Evolutionary conservation across 2,888 invertebrate species (phyloP).

Genomic region (Parelbella ahira): DNA sequence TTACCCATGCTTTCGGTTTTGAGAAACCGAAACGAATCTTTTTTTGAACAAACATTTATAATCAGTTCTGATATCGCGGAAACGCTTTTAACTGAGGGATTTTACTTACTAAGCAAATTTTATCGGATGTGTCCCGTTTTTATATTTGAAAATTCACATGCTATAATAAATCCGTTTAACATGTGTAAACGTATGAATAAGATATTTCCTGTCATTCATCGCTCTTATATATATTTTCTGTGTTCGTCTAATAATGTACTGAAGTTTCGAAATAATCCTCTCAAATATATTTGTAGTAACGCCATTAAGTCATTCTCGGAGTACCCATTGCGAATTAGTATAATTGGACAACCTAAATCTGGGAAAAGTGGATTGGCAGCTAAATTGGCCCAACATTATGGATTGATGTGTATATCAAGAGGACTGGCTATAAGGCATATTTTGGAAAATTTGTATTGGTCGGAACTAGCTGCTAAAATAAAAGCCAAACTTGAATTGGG

Average conservation of each 20-base stretch:
- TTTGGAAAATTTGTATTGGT: constrained; percentile 71
- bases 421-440: constrained; percentile 76
- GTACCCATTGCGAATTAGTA: constrained; percentile 74
- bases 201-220: constrained; percentile 79
- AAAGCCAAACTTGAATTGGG: constrained; percentile 59
- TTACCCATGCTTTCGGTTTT: constrained; percentile 48
- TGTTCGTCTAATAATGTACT: constrained; percentile 62
- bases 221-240: constrained; percentile 82
- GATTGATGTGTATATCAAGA: constrained; percentile 76
- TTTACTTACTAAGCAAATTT: constrained; percentile 83
- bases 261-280: constrained; percentile 77
- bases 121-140: constrained; percentile 84
- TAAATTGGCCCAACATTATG: constrained; percentile 75
- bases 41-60: constrained; percentile 80
- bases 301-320: constrained; percentile 63
- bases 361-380: constrained; percentile 81
- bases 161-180: constrained; percentile 71
- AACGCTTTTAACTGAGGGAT: constrained; percentile 77
- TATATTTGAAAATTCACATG: constrained; percentile 66
- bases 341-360: constrained; percentile 83
- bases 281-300: constrained; percentile 71
- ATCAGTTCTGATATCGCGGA: constrained; percentile 78
- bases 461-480: constrained; percentile 67
- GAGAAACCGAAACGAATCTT: constrained; percentile 67
- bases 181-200: constrained; percentile 56